Evolutionary conservation across 1,140 invertebrate species (phyloP), one percentile per base, ranked within the genome.

Genomic region (Tetragnatha versicolor): DNA sequence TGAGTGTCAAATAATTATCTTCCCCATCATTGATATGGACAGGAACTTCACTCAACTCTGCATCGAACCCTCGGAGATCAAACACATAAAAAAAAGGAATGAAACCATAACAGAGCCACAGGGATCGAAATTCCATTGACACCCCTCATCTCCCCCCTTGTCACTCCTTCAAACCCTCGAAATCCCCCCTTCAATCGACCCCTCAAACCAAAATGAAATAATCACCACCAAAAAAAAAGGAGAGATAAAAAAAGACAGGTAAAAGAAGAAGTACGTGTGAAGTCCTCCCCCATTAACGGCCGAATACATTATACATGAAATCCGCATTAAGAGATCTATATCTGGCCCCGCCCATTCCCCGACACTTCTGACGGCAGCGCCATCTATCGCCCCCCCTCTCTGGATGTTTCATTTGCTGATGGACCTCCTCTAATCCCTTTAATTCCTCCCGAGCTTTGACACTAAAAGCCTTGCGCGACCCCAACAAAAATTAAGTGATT

Each of bases 331-430:
- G 55, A 60, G 29, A 60, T 27, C 25, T 60, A 60, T 60, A 60
- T 60, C 55, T 60, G 55, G 55, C n/a, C n/a, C n/a, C n/a, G n/a
- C n/a, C n/a, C n/a, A n/a, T n/a, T n/a, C n/a, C n/a, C 55, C 27
- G 33, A n/a, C 55, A 60, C 12, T 60, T 60, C 55, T 29, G 22
- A 29, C 12, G 55, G 55, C 25, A 60, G 17, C 25, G n/a, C 10
- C 25, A 25, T 5, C 27, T 29, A 17, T 27, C 25, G 2, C 25
- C 12, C 27, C n/a, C n/a, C n/a, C n/a, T n/a, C n/a, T n/a, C n/a
- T n/a, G 49, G 49, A 60, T 60, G 33, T 60, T 60, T 60, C 55
- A 60, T 60, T 60, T 60, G 55, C 29, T 60, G 55, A 60, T 60
- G 55, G 55, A 9, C 25, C 10, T 45, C n/a, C 9, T 12, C 25